Evolutionary conservation across 2,888 invertebrate genomes (phyloP), one percentile per base, ranked within the genome.

Genomic region (Oasisia sp.): DNA sequence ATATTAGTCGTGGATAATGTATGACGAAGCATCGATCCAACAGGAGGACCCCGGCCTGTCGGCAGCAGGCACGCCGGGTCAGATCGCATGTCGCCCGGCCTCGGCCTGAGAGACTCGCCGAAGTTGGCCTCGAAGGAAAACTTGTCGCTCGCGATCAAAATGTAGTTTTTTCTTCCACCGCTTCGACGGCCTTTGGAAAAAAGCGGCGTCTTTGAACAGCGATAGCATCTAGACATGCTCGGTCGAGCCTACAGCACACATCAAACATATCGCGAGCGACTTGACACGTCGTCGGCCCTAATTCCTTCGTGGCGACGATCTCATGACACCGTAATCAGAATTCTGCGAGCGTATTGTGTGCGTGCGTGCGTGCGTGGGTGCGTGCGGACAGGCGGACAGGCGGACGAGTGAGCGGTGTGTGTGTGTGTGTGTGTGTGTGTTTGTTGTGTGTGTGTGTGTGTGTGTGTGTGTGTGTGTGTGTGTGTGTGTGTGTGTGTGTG

Each of bases 151-250:
- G 74, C 74, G 74, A 74, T 74, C 74, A 74, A 74, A 74, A 74
- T 74, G 27, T 74, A 27, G 74, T 74, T 74, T 74, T 74, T 74
- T 74, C 74, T 74, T 74, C 74, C 74, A n/a, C 74, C 14, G 74
- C 74, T 74, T 74, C 74, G 74, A 74, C 74, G 27, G 74, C 74
- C 74, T 74, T 74, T 74, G 27, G 74, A 74, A 74, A 74, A 74
- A 74, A 74, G 74, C 74, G 74, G 74, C 74, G 74, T 74, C 74
- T 74, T 74, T 74, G 74, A 74, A 74, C 74, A 74, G 74, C 74
- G 74, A 74, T 74, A 74, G 74, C 74, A 74, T 74, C 74, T 74
- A 74, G 74, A 74, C 74, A 74, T 74, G 74, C 74, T n/a, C 74
- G 27, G 74, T 74, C 27, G 74, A 74, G 74, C 74, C 74, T 74